phyloP scores from a whole-genome alignment of 2,888 invertebrate species.

The Pammene aurita region DNA sequence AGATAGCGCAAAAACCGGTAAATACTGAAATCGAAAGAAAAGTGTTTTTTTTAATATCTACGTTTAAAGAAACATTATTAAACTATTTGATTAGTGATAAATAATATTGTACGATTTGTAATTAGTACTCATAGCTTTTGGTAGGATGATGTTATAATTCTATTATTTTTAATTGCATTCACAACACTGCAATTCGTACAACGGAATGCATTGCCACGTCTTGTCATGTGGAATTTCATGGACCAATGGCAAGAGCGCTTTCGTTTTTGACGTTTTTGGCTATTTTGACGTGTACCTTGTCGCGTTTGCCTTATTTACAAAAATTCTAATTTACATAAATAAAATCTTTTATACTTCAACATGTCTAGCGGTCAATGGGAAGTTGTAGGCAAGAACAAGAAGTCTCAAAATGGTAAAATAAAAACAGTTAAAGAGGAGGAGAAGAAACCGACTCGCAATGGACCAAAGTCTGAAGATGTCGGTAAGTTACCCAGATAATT shows the following conservation, averaged over 20 bases:
- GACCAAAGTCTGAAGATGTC: constrained; percentile 89
- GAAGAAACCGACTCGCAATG: constrained; percentile 84
- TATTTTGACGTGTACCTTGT: constrained; percentile 76
- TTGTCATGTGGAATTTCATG: constrained; percentile 72
- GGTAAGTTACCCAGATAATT: constrained; percentile 78
- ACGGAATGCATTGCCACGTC: constrained; percentile 70
- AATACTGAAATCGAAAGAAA: neutral
- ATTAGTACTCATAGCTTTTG: too few relatives aligned
- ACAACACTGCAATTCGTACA: constrained; percentile 31
- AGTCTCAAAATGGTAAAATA: constrained; percentile 79
- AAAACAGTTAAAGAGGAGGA: constrained; percentile 83
- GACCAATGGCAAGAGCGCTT: constrained; percentile 62
- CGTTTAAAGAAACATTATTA: neutral
- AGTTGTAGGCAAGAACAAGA: constrained; percentile 87
- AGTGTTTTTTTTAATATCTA: neutral
- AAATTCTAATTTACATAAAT: constrained; percentile 53
- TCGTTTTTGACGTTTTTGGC: constrained; percentile 52
- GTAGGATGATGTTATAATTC: neutral
- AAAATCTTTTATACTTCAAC: constrained; percentile 47
- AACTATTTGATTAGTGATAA: neutral
- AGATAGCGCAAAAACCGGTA: constrained; percentile 24
- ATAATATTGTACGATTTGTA: neutral
- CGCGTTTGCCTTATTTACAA: constrained; percentile 74
- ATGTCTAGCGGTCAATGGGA: constrained; percentile 87
- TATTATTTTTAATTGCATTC: neutral